Percentiles rank a stretch among this genome's conserved stretches.
Conservation (phyloP, 2,797 vertebrate species). For the Anas bernieri region DNA sequence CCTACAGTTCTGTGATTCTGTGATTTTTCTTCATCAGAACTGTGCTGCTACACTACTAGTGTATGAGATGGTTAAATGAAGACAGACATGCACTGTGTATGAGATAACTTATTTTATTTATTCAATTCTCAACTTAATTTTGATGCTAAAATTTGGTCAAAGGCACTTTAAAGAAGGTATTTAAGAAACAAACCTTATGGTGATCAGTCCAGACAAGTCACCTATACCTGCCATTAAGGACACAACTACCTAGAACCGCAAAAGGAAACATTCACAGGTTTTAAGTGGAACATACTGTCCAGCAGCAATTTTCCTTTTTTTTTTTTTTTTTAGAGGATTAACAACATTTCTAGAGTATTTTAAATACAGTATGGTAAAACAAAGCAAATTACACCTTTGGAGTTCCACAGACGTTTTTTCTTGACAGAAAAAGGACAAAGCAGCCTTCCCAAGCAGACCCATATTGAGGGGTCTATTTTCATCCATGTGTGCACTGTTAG, state of each 20-base stretch:
- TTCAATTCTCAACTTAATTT: slow-evolving; percentile 72
- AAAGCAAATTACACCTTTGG: slow-evolving; percentile 25
- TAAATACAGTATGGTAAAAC: slow-evolving; percentile 54
- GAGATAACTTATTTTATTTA: slow-evolving; percentile 79
- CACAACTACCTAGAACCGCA: slow-evolving; percentile 43
- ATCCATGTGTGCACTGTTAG: not conserved
- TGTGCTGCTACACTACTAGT: not conserved
- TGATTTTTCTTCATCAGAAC: not conserved
- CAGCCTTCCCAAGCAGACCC: slow-evolving; percentile 24
- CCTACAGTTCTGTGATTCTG: too few species aligned
- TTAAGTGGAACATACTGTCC: slow-evolving; percentile 71
- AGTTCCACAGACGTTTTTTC: slow-evolving; percentile 38
- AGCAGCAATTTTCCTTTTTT: slow-evolving; percentile 77
- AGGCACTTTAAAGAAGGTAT: slow-evolving; percentile 80
- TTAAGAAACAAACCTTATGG: slow-evolving; percentile 74
- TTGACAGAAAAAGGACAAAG: slow-evolving; percentile 12
- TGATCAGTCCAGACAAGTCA: slow-evolving; percentile 75
- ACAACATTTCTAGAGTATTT: slow-evolving; percentile 48
- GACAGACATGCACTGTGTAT: slow-evolving; percentile 54
- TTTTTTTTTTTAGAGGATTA: slow-evolving; percentile 24
- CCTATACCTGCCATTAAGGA: slow-evolving; percentile 56
- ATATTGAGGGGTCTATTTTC: not conserved
- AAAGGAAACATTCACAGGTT: slow-evolving; percentile 71
- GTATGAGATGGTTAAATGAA: slow-evolving; percentile 37
- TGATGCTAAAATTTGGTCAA: slow-evolving; percentile 76